These are phyloP conservation scores for Drosophila truncata DNA, from an alignment of 1,140 invertebrate species.

Conservation along the genomic window DNA sequence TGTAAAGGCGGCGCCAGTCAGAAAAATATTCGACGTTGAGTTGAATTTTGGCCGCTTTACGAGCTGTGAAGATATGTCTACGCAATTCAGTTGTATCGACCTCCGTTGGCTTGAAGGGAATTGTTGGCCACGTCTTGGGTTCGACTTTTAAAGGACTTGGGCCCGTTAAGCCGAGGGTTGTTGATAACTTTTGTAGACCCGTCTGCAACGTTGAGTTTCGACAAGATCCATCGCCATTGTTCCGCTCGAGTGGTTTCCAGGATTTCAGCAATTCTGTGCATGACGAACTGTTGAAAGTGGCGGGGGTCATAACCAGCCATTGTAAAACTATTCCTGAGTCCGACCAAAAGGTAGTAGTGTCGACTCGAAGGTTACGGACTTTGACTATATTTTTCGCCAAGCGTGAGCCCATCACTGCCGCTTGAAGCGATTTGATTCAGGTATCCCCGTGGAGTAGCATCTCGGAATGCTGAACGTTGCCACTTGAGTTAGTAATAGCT, in stretches of 20 bases:
- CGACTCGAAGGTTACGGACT: background rate
- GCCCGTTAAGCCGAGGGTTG: background rate
- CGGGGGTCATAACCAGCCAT: slow-evolving; percentile 12
- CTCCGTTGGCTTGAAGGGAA: slow-evolving; percentile 1
- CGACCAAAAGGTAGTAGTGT: background rate
- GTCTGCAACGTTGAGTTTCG: slow-evolving; percentile 3
- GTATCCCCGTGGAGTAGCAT: background rate
- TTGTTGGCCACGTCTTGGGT: background rate
- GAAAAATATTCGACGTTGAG: background rate
- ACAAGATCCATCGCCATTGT: slow-evolving; percentile 12
- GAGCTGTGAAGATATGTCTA: background rate
- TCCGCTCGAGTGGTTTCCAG: background rate
- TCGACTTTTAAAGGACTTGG: too few species aligned
- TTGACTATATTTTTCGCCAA: background rate
- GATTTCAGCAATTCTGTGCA: slow-evolving; percentile 8
- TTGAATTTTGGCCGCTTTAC: background rate
- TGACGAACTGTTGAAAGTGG: slow-evolving; percentile 9
- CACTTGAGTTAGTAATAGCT: background rate
- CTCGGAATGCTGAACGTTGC: background rate
- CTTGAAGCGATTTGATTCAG: background rate
- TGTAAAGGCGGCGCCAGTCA: background rate
- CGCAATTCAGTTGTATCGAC: background rate
- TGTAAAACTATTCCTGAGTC: slow-evolving; percentile 6
- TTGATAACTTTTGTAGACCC: background rate
- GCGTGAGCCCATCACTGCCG: background rate